Evolutionary conservation across 1,140 invertebrate species (phyloP), one percentile per base, ranked within the genome.

Genomic region (Caerostris extrusa): DNA sequence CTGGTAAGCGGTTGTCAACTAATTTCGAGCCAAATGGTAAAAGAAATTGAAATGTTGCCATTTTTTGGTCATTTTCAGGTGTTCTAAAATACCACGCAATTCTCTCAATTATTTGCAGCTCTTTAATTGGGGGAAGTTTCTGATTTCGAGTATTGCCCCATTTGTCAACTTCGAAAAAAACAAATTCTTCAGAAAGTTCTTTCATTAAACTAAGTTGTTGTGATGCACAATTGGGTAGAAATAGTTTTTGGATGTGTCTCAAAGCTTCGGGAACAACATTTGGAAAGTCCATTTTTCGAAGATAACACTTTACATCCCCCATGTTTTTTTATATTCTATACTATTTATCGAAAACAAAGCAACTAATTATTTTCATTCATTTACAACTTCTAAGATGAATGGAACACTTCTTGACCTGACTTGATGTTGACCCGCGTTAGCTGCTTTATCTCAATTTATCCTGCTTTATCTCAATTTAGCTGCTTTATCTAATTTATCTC

Each of bases 171-270:
- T 94, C 93, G 64, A 94, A 94, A 90, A 94, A 94, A 12, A 94
- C 93, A 64, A 94, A 94, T 53, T 94, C 93, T 86, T 94, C 87
- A 12, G 93, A 94, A 5, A 94, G 53, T 90, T 94, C 93, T 85
- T 94, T 94, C 77, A 94, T 85, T 19, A 94, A 71, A 53, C 58
- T 50, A 34, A 94, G n/a, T 60, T 94, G 93, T 85, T 90, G 93
- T 8, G 93, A 90, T n/a, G 93, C 55, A n/a, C 93, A 90, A 17
- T 94, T 88, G 1, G 93, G 93, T 85, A 94, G 88, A 56, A 56
- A 94, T 8, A 94, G 81, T 85, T 94, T 94, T 56, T 94, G 93
- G 10, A 94, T 94, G 34, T 94, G 93, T 82, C 81, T 67, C 71
- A 94, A 19, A 6, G 88, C 93, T 85, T 94, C 88, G 3, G 93